These are phyloP conservation scores for Crioceris asparagi DNA, from an alignment of 2,888 invertebrate species.

Conservation along the genomic window DNA sequence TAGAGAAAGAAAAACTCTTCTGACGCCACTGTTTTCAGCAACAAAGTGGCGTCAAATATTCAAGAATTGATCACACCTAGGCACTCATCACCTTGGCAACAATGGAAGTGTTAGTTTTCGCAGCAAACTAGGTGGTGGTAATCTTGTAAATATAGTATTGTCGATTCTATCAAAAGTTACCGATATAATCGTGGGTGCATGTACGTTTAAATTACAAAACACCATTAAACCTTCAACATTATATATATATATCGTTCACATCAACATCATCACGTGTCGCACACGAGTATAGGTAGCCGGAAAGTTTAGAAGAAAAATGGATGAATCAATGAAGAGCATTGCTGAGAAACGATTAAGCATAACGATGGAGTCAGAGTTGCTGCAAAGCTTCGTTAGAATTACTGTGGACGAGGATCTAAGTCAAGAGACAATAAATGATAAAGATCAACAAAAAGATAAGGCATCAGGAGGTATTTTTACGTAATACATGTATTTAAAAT, in stretches of 20 bases:
- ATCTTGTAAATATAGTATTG: no score
- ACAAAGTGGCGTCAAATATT: slow-evolving; percentile 14
- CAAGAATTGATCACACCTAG: slow-evolving; percentile 31
- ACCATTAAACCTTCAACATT: no score
- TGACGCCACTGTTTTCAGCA: slow-evolving; percentile 9
- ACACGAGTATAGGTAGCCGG: no score
- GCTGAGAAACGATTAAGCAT: slow-evolving; percentile 26
- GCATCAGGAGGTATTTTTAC: no score
- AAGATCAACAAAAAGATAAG: slow-evolving; percentile 5
- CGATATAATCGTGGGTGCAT: no score
- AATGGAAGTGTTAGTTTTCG: slow-evolving; percentile 24
- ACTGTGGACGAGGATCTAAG: slow-evolving; percentile 49
- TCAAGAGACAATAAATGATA: slow-evolving; percentile 24
- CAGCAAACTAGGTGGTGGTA: slow-evolving; percentile 15
- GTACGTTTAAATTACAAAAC: no score
- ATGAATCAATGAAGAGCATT: slow-evolving; percentile 17
- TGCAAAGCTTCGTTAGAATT: slow-evolving; percentile 70
- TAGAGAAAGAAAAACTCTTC: slow-evolving; percentile 1
- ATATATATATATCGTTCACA: no score
- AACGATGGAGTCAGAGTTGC: slow-evolving; percentile 57
- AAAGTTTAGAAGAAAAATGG: no score
- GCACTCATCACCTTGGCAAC: slow-evolving; percentile 27
- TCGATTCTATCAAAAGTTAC: no score
- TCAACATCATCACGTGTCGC: no score
- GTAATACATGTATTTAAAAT: no score